phyloP scores from a whole-genome alignment of 2,888 invertebrate species.

The Erynnis tages region DNA sequence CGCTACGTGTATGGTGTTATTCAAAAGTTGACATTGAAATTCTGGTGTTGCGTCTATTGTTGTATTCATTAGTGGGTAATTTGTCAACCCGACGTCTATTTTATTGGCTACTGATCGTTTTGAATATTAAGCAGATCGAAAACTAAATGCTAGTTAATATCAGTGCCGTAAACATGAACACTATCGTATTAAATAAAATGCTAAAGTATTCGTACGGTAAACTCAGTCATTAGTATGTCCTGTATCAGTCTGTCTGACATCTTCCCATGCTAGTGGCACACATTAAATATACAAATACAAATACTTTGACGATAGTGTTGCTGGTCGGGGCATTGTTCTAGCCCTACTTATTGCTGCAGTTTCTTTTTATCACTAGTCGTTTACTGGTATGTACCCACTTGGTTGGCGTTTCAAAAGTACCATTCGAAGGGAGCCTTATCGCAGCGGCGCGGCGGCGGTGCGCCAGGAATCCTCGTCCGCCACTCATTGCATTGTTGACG shows the following conservation, averaged over 20 bases:
- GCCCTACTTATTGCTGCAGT: background rate
- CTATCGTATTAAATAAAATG: too few relatives aligned
- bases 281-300: too few relatives aligned
- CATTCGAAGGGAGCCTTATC: slow-evolving; percentile 1
- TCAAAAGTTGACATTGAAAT: slow-evolving; percentile 8
- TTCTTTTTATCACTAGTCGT: background rate
- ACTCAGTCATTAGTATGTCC: too few relatives aligned
- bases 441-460: too few relatives aligned
- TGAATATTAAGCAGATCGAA: background rate
- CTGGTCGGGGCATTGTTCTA: too few relatives aligned
- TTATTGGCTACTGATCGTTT: background rate
- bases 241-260: too few relatives aligned
- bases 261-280: too few relatives aligned
- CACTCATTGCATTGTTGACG: background rate
- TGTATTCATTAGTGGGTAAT: slow-evolving; percentile 1
- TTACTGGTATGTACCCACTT: background rate
- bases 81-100: slow-evolving; percentile 1
- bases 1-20: slow-evolving; percentile 17
- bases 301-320: too few relatives aligned
- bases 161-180: too few relatives aligned
- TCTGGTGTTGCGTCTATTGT: slow-evolving; percentile 5
- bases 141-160: too few relatives aligned
- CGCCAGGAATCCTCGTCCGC: background rate
- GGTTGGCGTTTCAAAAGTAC: background rate
- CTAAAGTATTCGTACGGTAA: too few relatives aligned